Conservation (phyloP, 2,888 invertebrate genomes). For the Leucophora obtusa region DNA sequence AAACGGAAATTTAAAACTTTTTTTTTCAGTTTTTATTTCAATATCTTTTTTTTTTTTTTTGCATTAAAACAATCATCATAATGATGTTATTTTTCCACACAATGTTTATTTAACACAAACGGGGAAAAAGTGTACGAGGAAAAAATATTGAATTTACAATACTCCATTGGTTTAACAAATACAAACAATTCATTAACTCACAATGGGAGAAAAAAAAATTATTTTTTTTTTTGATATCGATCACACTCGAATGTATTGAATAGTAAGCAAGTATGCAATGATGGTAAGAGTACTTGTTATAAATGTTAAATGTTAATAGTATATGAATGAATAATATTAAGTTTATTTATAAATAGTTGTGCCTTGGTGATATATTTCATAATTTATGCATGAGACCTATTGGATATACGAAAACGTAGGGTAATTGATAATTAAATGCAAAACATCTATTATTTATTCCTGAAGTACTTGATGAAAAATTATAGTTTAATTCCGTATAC, state of each 20-base stretch:
- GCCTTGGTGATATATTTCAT: background rate
- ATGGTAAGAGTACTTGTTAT: background rate
- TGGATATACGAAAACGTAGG: too few species aligned
- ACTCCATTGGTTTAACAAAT: conserved; percentile 39
- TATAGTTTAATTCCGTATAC: too few species aligned
- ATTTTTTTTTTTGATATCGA: conserved; percentile 21
- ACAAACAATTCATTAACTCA: conserved; percentile 45
- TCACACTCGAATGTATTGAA: background rate
- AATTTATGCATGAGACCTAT: background rate
- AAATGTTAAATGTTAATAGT: background rate
- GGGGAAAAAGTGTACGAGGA: conserved; percentile 14
- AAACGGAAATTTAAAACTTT: conserved; percentile 52
- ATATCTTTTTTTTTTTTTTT: conserved; percentile 2
- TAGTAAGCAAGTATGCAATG: background rate
- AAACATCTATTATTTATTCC: too few species aligned
- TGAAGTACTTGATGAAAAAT: too few species aligned
- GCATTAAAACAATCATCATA: conserved; percentile 33
- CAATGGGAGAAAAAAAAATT: background rate
- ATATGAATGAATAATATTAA: background rate
- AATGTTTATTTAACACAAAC: conserved; percentile 31
- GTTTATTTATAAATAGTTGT: background rate
- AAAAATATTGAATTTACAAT: conserved; percentile 47
- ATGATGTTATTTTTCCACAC: conserved; percentile 13
- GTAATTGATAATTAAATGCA: too few species aligned
- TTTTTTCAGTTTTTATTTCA: conserved; percentile 7